These are phyloP conservation scores for Bubo scandiacus DNA, from an alignment of 2,113 vertebrate genomes.

Conservation along the genomic window DNA sequence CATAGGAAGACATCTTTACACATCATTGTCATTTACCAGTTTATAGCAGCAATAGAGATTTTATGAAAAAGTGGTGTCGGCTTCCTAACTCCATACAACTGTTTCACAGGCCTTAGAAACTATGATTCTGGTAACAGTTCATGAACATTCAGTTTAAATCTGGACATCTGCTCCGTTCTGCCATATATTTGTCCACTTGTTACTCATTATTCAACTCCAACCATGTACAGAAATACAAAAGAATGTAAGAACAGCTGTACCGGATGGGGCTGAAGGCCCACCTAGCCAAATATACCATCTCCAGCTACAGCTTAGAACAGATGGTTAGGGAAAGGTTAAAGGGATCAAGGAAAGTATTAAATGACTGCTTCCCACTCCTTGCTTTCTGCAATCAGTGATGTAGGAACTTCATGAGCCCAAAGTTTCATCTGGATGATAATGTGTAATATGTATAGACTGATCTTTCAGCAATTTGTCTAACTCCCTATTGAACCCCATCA, in stretches of 20 bases:
- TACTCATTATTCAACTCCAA: conserved; percentile 1
- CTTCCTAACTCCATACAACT: neutral
- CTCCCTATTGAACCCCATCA: neutral
- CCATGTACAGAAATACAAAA: neutral
- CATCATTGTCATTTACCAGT: neutral
- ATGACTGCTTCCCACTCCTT: neutral
- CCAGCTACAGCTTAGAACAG: neutral
- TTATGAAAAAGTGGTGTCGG: neutral
- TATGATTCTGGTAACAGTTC: neutral
- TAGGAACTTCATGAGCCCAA: neutral
- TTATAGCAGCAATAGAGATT: neutral
- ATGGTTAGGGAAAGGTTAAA: neutral
- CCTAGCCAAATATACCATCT: neutral
- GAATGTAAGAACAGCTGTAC: neutral
- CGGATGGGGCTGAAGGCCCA: neutral
- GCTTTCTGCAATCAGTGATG: neutral
- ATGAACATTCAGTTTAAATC: neutral
- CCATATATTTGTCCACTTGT: neutral
- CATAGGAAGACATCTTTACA: neutral
- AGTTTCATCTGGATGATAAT: neutral
- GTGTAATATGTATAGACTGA: neutral
- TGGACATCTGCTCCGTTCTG: neutral
- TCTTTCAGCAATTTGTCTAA: neutral
- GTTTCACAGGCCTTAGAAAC: neutral
- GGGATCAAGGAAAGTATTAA: neutral